These are phyloP conservation scores for Diadumene lineata DNA, from an alignment of 92 coral and sea anemone species.

Conservation along the genomic window DNA sequence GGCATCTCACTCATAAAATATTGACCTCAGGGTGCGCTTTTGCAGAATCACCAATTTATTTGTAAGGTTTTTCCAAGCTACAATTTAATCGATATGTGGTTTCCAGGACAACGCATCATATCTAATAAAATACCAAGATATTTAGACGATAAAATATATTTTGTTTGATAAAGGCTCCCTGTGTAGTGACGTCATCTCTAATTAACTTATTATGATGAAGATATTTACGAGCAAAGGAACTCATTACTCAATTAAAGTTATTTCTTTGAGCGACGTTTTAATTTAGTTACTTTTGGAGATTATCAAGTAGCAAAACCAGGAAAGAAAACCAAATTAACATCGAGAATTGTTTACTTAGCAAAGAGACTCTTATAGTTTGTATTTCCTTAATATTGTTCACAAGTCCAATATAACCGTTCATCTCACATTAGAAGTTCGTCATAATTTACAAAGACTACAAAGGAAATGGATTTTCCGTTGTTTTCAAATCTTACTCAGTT, in stretches of 20 bases:
- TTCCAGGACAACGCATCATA: no score
- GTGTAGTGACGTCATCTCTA: not conserved
- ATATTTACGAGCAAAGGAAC: not conserved
- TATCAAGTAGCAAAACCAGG: not conserved
- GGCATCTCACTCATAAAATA: no score
- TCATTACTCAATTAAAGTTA: not conserved
- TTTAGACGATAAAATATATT: no score
- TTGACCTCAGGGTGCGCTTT: no score
- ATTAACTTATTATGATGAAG: no score
- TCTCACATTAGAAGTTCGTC: not conserved
- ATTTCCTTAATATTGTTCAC: not conserved
- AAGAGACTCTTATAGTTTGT: not conserved
- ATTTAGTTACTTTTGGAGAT: not conserved
- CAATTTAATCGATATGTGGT: no score
- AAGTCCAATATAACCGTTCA: not conserved
- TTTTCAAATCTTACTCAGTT: not conserved
- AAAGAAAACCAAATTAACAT: not conserved
- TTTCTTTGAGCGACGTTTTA: not conserved
- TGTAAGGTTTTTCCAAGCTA: no score
- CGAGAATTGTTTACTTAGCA: not conserved
- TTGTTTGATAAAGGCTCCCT: not conserved
- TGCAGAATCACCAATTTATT: no score
- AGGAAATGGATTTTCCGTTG: not conserved
- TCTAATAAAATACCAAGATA: no score
- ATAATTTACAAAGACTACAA: not conserved